These are phyloP conservation scores for Tethya wilhelma DNA, from an alignment of 37 sponge, comb jelly and placozoan species.

Conservation along the genomic window DNA sequence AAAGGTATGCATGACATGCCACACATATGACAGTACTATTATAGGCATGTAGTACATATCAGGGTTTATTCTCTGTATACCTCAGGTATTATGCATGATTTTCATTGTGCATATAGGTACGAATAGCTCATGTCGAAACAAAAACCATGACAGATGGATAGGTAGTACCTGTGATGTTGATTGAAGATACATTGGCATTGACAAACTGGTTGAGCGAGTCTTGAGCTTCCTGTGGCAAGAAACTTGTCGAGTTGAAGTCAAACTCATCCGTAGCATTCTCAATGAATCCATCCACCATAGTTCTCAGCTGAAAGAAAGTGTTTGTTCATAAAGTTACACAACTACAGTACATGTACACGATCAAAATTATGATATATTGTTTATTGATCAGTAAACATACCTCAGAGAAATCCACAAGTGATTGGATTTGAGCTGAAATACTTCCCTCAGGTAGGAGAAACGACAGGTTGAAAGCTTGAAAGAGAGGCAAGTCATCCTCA, in stretches of 20 bases:
- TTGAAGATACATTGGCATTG: constrained; percentile 8
- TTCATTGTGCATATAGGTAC: neutral
- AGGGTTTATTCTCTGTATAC: no score
- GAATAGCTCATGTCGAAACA: neutral
- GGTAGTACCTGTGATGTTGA: constrained; percentile 46
- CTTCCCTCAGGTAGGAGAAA: neutral
- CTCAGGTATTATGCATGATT: neutral
- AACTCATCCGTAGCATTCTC: neutral
- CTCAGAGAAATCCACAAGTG: neutral
- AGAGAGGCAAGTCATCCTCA: neutral
- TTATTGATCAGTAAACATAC: no score
- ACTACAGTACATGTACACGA: no score
- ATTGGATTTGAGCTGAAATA: neutral
- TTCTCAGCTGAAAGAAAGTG: no score
- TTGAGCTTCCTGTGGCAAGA: constrained; percentile 10
- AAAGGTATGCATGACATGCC: no score
- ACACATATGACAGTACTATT: no score
- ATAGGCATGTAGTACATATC: no score
- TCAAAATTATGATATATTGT: no score
- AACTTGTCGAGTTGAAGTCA: constrained; percentile 5
- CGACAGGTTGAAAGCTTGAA: constrained; percentile 26
- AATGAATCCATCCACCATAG: neutral
- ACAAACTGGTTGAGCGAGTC: constrained; percentile 23
- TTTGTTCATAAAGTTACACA: no score
- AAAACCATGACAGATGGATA: neutral